Evolutionary conservation across 64 coral and sea anemone genomes (phyloP).

Genomic region (Porites lutea): DNA sequence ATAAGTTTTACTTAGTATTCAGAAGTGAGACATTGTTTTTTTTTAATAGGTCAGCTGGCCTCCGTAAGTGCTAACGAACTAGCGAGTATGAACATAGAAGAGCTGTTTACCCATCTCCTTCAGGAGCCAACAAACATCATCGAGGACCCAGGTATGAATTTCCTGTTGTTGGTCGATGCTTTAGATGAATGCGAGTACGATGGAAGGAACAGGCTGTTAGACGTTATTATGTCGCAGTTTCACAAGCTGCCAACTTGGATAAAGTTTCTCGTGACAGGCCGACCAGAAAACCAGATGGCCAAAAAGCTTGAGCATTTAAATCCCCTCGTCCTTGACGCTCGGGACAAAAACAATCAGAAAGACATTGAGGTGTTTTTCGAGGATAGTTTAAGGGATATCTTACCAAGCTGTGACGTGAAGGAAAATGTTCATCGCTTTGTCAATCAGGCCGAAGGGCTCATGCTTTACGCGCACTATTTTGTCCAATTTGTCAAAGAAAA

Average conservation of each 20-base stretch:
- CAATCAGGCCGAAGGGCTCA: conserved; percentile 59
- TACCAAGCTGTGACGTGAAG: neutral
- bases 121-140: conserved; percentile 73
- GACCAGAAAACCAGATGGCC: conserved; percentile 52
- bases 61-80: conserved; percentile 23
- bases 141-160: conserved; percentile 36
- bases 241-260: conserved; percentile 72
- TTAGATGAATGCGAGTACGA: conserved; percentile 74
- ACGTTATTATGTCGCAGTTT: conserved; percentile 63
- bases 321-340: conserved; percentile 15
- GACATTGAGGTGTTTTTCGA: conserved; percentile 61
- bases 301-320: conserved; percentile 28
- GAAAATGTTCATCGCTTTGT: conserved; percentile 16
- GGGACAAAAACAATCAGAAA: conserved; percentile 48
- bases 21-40: neutral
- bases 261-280: conserved; percentile 75
- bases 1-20: neutral
- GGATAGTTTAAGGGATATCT: conserved; percentile 36
- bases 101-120: conserved; percentile 64
- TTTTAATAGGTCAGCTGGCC: conserved; percentile 10
- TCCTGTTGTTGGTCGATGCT: conserved; percentile 70
- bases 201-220: conserved; percentile 32
- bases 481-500: conserved; percentile 48
- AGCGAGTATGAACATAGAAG: conserved; percentile 40
- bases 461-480: conserved; percentile 74